Evolutionary conservation across 2,888 invertebrate genomes (phyloP), one percentile per base, ranked within the genome.

Genomic region (Aphidius colemani): DNA sequence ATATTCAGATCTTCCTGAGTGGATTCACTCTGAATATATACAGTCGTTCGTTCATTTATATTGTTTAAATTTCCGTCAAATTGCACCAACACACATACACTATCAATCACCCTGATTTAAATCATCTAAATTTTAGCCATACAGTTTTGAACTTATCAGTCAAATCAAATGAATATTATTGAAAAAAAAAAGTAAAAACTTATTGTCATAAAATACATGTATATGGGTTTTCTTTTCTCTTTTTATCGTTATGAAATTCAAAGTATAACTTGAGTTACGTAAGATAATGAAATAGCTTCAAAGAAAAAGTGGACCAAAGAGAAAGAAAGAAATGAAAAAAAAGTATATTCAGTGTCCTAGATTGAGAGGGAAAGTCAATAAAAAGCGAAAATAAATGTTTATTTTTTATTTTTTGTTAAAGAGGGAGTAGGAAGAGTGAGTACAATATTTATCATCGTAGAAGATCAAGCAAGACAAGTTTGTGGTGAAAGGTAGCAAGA

Each of bases 21-120:
- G 59, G 59, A 61, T 56, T 62, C 64, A 39, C 39, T 48, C 59
- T 53, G 45, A 63, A 49, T 61, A 63, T 46, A 62, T 64, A 48
- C 45, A 53, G 60, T 58, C 65, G 64, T 65, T 69, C 66, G 5
- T 30, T 30, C 5, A 30, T 30, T 5, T 30, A 30, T 30, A 30
- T 30, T 30, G 66, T 69, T 73, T 67, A 70, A 73, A 71, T 74
- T 71, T 69, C 66, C 67, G 66, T 62, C 64, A 69, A 72, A 70
- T 65, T 57, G 53, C 43, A 56, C 30, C 43, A 51, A 59, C n/a
- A 49, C 51, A 53, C 10, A 59, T 39, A 41, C 18, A 40, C 39
- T 41, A 30, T 30, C 30, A 30, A 30, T 30, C 30, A 30, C n/a
- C 41, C 41, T 41, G 49, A 48, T 40, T 11, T 46, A 59, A 40